Conservation (phyloP, 2,888 invertebrate genomes). For the Rhopalosiphum nymphaeae region DNA sequence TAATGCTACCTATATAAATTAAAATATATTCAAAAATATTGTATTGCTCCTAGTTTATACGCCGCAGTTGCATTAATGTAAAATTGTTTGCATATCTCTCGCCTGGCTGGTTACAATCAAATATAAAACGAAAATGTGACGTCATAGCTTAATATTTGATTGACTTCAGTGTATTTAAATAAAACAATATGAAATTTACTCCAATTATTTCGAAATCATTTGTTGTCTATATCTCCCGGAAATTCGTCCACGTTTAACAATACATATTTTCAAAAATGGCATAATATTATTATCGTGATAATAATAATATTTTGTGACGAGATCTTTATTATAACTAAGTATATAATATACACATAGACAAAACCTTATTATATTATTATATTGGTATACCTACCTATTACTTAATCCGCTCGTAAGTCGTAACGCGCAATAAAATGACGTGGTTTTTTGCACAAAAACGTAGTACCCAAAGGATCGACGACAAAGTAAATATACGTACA, state of each 20-base stretch:
- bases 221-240: background rate
- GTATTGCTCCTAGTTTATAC: background rate
- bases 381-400: background rate
- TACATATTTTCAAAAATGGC: background rate
- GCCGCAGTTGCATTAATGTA: background rate
- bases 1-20: background rate
- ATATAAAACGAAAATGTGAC: background rate
- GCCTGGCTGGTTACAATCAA: background rate
- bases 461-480: background rate
- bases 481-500: background rate
- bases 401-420: background rate
- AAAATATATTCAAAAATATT: background rate
- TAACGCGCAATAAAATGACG: background rate
- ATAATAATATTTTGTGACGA: background rate
- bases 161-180: background rate
- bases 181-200: background rate
- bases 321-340: background rate
- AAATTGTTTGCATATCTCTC: slow-evolving; percentile 14
- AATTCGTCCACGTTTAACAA: background rate
- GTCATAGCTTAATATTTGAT: background rate
- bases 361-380: background rate
- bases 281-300: background rate
- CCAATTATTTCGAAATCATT: background rate
- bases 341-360: background rate
- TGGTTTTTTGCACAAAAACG: background rate